Conservation (phyloP, 2,888 invertebrate species). For the Alloplasta piceator region DNA sequence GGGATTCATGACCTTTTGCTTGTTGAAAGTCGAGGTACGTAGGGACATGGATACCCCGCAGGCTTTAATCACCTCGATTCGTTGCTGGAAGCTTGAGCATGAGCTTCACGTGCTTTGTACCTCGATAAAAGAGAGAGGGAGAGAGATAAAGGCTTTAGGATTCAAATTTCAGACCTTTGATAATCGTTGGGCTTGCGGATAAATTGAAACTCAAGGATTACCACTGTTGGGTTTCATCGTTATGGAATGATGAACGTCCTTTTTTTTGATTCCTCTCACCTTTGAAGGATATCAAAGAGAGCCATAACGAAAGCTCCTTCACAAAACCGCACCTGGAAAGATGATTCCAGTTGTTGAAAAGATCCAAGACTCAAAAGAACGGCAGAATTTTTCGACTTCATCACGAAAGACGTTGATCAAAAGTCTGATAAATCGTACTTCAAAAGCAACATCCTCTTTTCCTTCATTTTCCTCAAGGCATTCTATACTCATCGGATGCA, state of each 20-base stretch:
- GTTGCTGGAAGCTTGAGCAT: conserved; percentile 20
- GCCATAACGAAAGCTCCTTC: too few relatives aligned
- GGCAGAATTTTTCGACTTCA: too few relatives aligned
- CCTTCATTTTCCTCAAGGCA: too few relatives aligned
- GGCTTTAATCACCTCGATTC: conserved; percentile 55
- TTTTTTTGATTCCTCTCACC: conserved; percentile 13
- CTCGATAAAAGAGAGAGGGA: conserved; percentile 14
- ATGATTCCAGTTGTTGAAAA: too few relatives aligned
- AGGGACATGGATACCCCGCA: neutral
- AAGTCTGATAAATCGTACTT: too few relatives aligned
- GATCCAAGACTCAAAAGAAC: too few relatives aligned
- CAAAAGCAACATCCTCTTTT: too few relatives aligned
- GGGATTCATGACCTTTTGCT: neutral
- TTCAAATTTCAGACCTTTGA: conserved; percentile 45
- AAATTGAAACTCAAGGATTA: conserved; percentile 3
- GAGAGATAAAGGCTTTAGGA: neutral
- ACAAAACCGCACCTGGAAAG: too few relatives aligned
- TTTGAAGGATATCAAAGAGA: neutral
- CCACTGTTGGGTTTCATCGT: neutral
- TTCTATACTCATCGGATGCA: too few relatives aligned
- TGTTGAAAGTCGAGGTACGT: neutral
- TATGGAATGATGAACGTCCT: neutral
- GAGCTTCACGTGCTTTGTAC: conserved; percentile 13
- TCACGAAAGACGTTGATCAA: too few relatives aligned
- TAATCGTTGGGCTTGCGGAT: conserved; percentile 24